Percentiles rank a stretch among this genome's conserved stretches.
Evolutionary conservation across 2,113 vertebrate genomes (phyloP).

Genomic region (Motacilla alba): DNA sequence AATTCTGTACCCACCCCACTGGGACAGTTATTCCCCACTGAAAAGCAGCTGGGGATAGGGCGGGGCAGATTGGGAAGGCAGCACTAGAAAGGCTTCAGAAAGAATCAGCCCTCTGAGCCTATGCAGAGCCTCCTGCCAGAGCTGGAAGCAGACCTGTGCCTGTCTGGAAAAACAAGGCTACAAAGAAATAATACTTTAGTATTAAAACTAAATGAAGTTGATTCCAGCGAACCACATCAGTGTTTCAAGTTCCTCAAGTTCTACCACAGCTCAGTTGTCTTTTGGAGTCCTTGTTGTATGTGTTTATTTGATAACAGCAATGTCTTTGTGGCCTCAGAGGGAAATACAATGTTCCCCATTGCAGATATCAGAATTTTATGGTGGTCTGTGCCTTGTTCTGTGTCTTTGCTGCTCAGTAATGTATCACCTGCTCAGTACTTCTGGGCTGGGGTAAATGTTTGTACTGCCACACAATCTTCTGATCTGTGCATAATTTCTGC

Average conservation of each 20-base stretch:
- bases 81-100: accelerated
- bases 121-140: accelerated
- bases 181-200: neutral
- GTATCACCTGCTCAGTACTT: neutral
- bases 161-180: neutral
- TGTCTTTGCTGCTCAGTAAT: neutral
- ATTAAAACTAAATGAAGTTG: neutral
- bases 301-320: neutral
- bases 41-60: neutral
- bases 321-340: neutral
- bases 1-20: neutral
- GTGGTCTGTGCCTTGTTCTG: neutral
- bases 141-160: neutral
- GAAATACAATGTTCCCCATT: neutral
- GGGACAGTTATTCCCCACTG: neutral
- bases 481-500: accelerated
- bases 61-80: neutral
- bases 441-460: neutral
- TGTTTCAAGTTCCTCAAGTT: neutral
- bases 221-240: neutral
- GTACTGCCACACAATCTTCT: neutral
- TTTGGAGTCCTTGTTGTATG: neutral
- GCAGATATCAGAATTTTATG: neutral
- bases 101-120: accelerated
- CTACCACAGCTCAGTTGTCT: neutral